Percentiles rank a stretch among this genome's conserved stretches.
Evolutionary conservation across 2,888 invertebrate species (phyloP).

Genomic region (Drosophila rubida): DNA sequence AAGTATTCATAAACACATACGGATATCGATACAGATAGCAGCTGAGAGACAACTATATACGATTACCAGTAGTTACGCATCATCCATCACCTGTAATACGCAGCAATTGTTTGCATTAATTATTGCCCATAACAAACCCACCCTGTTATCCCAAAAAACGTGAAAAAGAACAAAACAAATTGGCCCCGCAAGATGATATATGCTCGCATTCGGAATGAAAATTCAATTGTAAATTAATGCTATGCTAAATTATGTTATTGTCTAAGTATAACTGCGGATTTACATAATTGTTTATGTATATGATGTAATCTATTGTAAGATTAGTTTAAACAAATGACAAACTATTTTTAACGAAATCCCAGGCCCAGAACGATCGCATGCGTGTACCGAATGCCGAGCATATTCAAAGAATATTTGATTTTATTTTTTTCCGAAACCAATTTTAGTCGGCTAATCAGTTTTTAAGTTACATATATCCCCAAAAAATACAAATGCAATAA

Average conservation of each 20-base stretch:
- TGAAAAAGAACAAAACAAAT: background rate
- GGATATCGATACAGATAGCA: background rate
- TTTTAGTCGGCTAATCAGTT: slow-evolving; percentile 35
- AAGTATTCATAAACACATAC: slow-evolving; percentile 6
- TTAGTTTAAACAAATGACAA: slow-evolving; percentile 24
- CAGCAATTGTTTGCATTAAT: slow-evolving; percentile 4
- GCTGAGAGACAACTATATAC: slow-evolving; percentile 1
- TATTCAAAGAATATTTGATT: slow-evolving; percentile 35
- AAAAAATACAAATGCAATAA: slow-evolving; percentile 56
- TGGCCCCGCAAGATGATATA: background rate
- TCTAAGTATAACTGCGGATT: slow-evolving; percentile 8
- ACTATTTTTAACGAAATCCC: background rate
- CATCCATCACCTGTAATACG: slow-evolving; percentile 4
- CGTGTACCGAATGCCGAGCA: slow-evolving; percentile 20
- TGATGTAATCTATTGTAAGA: slow-evolving; percentile 29
- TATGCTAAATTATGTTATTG: background rate
- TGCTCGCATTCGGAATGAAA: slow-evolving; percentile 12
- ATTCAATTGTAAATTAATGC: slow-evolving; percentile 5
- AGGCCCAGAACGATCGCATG: background rate
- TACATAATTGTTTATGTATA: slow-evolving; percentile 16
- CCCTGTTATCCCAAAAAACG: background rate
- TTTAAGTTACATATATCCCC: slow-evolving; percentile 31
- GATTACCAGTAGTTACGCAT: background rate
- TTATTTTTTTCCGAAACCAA: slow-evolving; percentile 40
- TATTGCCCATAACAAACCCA: slow-evolving; percentile 11